Percentiles rank a stretch among this genome's conserved stretches.
These are phyloP conservation scores for Protobothrops mucrosquamatus DNA, from an alignment of 2,113 vertebrate species.

Conservation along the genomic window DNA sequence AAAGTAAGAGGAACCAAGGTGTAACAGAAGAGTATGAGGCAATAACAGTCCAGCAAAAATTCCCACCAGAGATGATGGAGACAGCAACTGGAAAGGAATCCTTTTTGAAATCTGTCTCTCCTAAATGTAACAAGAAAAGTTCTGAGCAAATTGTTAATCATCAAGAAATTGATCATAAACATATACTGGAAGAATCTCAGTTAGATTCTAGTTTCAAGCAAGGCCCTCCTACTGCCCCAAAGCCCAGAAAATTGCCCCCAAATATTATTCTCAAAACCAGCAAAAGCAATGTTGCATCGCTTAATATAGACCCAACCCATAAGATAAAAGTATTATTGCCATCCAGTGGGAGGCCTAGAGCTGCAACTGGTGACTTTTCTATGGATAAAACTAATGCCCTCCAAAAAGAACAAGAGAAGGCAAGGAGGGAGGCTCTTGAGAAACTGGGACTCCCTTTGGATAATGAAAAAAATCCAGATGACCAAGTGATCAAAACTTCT, in stretches of 20 bases:
- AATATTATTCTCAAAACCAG: conserved; percentile 78
- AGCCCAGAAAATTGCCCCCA: conserved; percentile 75
- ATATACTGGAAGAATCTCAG: conserved; percentile 6
- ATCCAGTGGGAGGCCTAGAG: not conserved
- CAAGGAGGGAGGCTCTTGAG: conserved; percentile 79
- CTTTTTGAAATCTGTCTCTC: conserved; percentile 32
- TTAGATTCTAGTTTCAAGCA: conserved; percentile 44
- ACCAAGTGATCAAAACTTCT: conserved; percentile 37
- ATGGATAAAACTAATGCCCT: conserved; percentile 32
- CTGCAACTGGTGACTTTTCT: conserved; percentile 35
- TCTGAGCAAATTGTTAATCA: fast-evolving
- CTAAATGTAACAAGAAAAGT: conserved; percentile 16
- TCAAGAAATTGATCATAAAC: conserved; percentile 13
- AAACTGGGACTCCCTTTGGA: conserved; percentile 85
- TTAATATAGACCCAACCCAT: not conserved
- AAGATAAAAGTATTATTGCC: conserved; percentile 1
- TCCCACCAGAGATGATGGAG: not conserved
- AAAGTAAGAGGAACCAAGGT: not conserved
- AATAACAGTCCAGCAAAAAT: not conserved
- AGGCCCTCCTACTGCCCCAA: conserved; percentile 76
- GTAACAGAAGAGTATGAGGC: not conserved
- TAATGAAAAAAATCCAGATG: conserved; percentile 30
- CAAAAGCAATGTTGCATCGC: conserved; percentile 27
- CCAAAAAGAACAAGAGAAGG: conserved; percentile 70
- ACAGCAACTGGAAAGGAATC: not conserved